Base-by-base conservation (phyloP, 1,140 invertebrate genomes). In the Drosophila setifemur region DNA sequence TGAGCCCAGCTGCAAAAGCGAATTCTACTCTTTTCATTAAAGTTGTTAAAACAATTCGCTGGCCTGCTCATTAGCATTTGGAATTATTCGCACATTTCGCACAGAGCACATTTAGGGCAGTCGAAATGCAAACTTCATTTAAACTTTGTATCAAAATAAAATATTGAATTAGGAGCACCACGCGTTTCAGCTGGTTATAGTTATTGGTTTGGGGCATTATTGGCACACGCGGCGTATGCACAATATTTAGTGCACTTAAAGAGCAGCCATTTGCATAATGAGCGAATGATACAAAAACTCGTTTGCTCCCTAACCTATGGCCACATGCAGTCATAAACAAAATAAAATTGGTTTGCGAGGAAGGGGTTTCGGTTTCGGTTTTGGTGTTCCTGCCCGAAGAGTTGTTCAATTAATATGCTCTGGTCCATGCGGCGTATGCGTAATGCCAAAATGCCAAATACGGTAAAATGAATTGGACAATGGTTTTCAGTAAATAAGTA, bases 171-270 rank as follows among this genome's bases (percentile, higher is more conserved):
- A 54, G 35, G 37, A 25, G 9, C 21, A 28, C n/a, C 31, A 45
- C 54, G 44, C 9, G 16, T 26, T 37, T 18, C 42, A 35, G 23
- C 31, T 25, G 61, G 29, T 25, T 18, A 57, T 50, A 50, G 53
- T 47, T 52, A 18, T 61, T 26, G 42, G 42, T 9, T 26, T 14
- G 33, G 14, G 33, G 33, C 33, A 29, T 16, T 35, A 23, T 23
- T 48, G 42, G 18, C 57, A 5, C 29, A 50, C 31, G 23, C 50
- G 42, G 18, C 58, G 60, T 48, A 73, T 57, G 42, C 40, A 50
- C 53, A 52, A 73, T 73, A 73, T 73, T 73, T 73, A 49, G 57
- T 55, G 70, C 70, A 63, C 68, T 72, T 73, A 64, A 72, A 73
- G 68, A 45, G 69, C 50, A 54, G 43, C 35, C 58, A 73, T 72